Evolutionary conservation across 2,888 invertebrate species (phyloP), one percentile per base, ranked within the genome.

Genomic region (Cosmopolites sordidus): DNA sequence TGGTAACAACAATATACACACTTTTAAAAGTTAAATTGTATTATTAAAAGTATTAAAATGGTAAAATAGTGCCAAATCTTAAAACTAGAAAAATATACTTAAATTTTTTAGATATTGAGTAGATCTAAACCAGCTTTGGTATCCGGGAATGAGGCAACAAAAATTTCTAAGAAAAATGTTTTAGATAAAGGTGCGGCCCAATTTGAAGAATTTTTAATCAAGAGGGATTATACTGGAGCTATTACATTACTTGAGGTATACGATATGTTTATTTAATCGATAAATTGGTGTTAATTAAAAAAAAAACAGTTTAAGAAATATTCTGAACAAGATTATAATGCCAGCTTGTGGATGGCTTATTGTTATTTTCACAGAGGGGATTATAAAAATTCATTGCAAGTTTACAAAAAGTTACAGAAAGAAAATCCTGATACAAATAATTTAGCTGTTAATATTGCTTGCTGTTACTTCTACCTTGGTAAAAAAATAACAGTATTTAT

Each of bases 311-410:
- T 80, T 69, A 76, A 78, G 64, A 76, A 78, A 64, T 74, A 73
- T 60, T 78, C 78, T 16, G 77, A 79, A 59, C 72, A 72, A 22
- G 75, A 72, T 58, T 65, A 75, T n/a, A 76, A 78, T 54, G 76
- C 78, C 12, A 87, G 89, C 47, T 77, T 89, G 62, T 98, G 98
- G 97, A 83, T 91, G 57, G 97, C 92, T 0, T 97, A 94, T 75
- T 95, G 96, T 73, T 87, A 89, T 66, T 99, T 97, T 75, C 97
- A 98, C 74, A 79, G 95, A 56, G 97, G 95, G 1, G 94, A 98
- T 70, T 96, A 95, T 75, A 86, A 87, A 65, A 83, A 84, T 64
- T 84, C 93, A 0, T 76, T 92, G 64, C 81, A 86, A 58, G 81
- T 86, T 45, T 92, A 89, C 70, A 78, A 82, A 65, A 74, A 71